A percentile compares a stretch with the other conserved stretches of the same genome.
Evolutionary conservation across 2,797 vertebrate species (phyloP).

Genomic region (Brachymystax lenok): DNA sequence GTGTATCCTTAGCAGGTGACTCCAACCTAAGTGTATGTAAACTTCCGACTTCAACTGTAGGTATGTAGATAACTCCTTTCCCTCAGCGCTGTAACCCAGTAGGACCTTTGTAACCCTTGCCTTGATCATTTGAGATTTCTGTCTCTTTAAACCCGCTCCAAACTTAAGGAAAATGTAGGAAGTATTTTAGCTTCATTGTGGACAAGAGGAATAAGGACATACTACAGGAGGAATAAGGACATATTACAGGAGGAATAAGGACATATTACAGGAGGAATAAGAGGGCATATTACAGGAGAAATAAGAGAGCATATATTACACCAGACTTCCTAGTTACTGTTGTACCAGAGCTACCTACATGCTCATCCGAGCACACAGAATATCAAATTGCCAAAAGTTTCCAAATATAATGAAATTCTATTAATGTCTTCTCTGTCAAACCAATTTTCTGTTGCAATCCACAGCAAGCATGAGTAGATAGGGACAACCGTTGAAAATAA

Average conservation of each 20-base stretch:
- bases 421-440: background rate
- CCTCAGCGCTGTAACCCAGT: conserved; percentile 59
- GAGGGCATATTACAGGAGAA: conserved; percentile 37
- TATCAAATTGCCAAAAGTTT: background rate
- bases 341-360: background rate
- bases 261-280: conserved; percentile 51
- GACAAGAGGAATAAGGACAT: conserved; percentile 54
- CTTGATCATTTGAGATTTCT: conserved; percentile 40
- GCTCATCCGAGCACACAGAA: background rate
- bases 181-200: conserved; percentile 38
- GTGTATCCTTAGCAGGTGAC: too few species aligned
- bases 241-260: conserved; percentile 52
- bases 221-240: conserved; percentile 54
- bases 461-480: conserved; percentile 2
- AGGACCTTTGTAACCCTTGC: conserved; percentile 53
- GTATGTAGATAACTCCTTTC: conserved; percentile 43
- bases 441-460: background rate
- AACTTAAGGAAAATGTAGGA: conserved; percentile 41
- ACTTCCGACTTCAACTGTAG: conserved; percentile 3
- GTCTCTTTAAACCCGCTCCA: conserved; percentile 13
- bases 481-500: conserved; percentile 21
- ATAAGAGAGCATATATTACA: conserved; percentile 44
- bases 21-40: too few species aligned
- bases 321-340: conserved; percentile 54
- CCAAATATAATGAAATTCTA: background rate